phyloP scores from a whole-genome alignment of 2,113 vertebrate species.

The Grammomys dolichurus region DNA sequence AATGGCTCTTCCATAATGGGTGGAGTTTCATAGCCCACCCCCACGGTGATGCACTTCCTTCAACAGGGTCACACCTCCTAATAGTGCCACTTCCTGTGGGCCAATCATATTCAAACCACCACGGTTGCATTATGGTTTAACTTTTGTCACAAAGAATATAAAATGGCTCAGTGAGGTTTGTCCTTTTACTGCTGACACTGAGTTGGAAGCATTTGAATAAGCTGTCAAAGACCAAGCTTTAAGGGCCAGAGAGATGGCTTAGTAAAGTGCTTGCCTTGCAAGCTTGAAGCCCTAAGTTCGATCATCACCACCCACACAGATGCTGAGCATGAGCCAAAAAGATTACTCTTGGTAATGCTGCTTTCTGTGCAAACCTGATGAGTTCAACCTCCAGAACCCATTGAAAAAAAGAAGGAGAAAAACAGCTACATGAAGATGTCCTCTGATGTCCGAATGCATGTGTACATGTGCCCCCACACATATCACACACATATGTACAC shows the following conservation, averaged over 20 bases:
- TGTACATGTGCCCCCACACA: background rate
- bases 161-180: constrained; percentile 27
- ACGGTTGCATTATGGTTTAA: background rate
- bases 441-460: background rate
- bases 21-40: too few species aligned
- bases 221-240: background rate
- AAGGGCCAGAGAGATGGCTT: background rate
- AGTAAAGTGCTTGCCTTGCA: background rate
- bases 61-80: too few species aligned
- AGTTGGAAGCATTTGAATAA: background rate
- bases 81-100: too few species aligned
- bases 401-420: background rate
- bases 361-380: background rate
- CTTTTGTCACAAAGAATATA: background rate
- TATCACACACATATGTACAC: background rate
- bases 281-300: background rate
- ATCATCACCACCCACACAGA: background rate
- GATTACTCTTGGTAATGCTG: background rate
- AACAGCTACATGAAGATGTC: background rate
- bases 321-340: background rate
- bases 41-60: too few species aligned
- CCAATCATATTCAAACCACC: too few species aligned
- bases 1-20: too few species aligned
- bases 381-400: background rate
- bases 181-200: background rate